A percentile compares a stretch with the other conserved stretches of the same genome.
These are phyloP conservation scores for Ectropis grisescens DNA, from an alignment of 1,140 invertebrate species.

Conservation along the genomic window DNA sequence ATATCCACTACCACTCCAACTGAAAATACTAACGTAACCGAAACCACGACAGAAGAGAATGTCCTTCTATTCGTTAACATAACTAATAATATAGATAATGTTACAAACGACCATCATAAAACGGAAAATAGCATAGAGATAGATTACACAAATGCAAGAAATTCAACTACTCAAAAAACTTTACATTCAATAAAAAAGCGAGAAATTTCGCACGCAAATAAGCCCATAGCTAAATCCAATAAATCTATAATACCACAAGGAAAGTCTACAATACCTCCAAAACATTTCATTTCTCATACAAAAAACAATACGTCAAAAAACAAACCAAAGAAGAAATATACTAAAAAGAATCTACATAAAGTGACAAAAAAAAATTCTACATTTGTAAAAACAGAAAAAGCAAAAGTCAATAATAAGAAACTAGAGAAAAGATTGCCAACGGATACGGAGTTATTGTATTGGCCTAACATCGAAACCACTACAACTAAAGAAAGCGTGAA, in stretches of 20 bases:
- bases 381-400: too few relatives aligned
- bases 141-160: conserved; percentile 21
- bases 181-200: conserved; percentile 6
- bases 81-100: conserved; percentile 21
- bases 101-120: conserved; percentile 27
- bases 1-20: too few relatives aligned
- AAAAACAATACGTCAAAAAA: conserved; percentile 1
- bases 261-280: background rate
- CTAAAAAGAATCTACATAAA: too few relatives aligned
- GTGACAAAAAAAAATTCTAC: background rate
- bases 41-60: conserved; percentile 21
- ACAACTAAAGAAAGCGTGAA: conserved; percentile 5
- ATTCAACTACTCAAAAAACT: conserved; percentile 11
- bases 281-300: background rate
- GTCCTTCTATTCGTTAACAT: conserved; percentile 29
- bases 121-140: conserved; percentile 44
- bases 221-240: too few relatives aligned
- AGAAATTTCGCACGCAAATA: too few relatives aligned
- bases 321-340: too few relatives aligned
- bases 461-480: conserved; percentile 27
- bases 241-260: too few relatives aligned
- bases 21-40: too few relatives aligned
- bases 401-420: conserved; percentile 15
- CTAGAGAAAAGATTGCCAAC: conserved; percentile 12
- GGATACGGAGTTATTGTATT: conserved; percentile 39